Percentiles rank a stretch among this genome's conserved stretches.
phyloP scores from a whole-genome alignment of 2,797 vertebrate species.

The Gadopsis marmoratus region DNA sequence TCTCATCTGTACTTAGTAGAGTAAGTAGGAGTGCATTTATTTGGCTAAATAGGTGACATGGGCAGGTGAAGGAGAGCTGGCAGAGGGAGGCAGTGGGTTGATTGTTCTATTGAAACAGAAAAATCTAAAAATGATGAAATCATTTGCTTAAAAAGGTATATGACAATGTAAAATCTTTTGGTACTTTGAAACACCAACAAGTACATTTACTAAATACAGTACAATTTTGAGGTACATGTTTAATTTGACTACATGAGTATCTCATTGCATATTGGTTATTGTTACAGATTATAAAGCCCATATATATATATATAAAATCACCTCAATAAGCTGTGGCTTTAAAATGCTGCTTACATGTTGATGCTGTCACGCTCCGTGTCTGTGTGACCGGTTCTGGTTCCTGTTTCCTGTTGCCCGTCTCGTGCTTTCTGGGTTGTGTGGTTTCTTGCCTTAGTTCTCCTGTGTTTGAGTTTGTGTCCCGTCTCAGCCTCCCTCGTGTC shows the following conservation, averaged over 20 bases:
- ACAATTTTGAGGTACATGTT: not conserved
- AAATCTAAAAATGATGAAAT: constrained; percentile 31
- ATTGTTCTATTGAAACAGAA: constrained; percentile 28
- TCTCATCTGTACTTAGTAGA: constrained; percentile 26
- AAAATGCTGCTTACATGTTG: not conserved
- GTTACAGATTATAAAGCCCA: not conserved
- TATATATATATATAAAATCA: not conserved
- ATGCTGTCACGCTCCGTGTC: not conserved
- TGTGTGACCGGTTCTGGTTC: too few relatives aligned
- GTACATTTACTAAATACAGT: not conserved
- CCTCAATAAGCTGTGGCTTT: not conserved
- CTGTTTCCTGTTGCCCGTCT: too few relatives aligned
- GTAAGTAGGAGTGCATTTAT: constrained; percentile 50
- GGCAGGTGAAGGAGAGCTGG: constrained; percentile 51
- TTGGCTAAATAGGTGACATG: constrained; percentile 37
- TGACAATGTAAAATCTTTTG: not conserved
- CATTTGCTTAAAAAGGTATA: not conserved
- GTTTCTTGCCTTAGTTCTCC: too few relatives aligned
- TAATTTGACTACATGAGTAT: not conserved
- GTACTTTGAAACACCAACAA: not conserved
- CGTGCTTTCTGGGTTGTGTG: too few relatives aligned
- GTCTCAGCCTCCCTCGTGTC: too few relatives aligned
- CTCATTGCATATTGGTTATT: not conserved
- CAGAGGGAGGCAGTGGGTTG: constrained; percentile 54
- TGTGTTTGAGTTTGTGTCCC: too few relatives aligned